Evolutionary conservation across 2,888 invertebrate species (phyloP).

Genomic region (Agriopis leucophaearia): DNA sequence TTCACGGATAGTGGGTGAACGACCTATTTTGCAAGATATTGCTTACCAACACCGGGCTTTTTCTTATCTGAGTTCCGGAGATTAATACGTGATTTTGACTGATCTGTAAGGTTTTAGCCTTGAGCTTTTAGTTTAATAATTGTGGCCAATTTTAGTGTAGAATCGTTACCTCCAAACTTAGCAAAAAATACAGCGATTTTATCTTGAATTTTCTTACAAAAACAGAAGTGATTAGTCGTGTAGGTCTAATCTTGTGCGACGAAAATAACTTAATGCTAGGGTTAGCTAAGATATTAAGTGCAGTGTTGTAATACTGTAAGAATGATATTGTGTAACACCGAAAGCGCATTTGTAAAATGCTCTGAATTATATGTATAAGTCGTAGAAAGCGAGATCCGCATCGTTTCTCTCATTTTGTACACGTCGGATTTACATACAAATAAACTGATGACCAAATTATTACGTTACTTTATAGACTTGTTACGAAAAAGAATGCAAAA

Average conservation of each 20-base stretch:
- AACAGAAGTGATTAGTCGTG: slow-evolving; percentile 7
- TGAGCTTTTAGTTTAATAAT: slow-evolving; percentile 18
- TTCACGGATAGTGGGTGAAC: slow-evolving; percentile 61
- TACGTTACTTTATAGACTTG: slow-evolving; percentile 10
- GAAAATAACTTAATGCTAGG: slow-evolving; percentile 62
- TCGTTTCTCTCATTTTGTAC: slow-evolving; percentile 36
- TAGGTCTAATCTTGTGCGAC: slow-evolving; percentile 42
- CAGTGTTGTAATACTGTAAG: slow-evolving; percentile 46
- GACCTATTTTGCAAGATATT: slow-evolving; percentile 61
- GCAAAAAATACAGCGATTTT: slow-evolving; percentile 6
- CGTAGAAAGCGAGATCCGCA: slow-evolving; percentile 57
- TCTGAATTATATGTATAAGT: slow-evolving; percentile 52
- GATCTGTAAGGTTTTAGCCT: slow-evolving; percentile 31
- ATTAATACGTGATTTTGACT: slow-evolving; percentile 22
- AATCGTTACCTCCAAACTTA: slow-evolving; percentile 4
- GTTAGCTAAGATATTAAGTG: slow-evolving; percentile 53
- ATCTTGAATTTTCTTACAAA: slow-evolving; percentile 3
- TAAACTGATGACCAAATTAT: slow-evolving; percentile 34
- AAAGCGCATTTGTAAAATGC: slow-evolving; percentile 64
- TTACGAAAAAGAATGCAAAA: not conserved
- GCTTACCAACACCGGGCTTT: slow-evolving; percentile 35
- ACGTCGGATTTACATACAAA: slow-evolving; percentile 30
- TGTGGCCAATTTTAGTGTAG: not conserved
- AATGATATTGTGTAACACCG: slow-evolving; percentile 56
- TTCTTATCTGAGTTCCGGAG: slow-evolving; percentile 39